Base-by-base conservation (phyloP, 2,888 invertebrate species). In the Autographa pulchrina region DNA sequence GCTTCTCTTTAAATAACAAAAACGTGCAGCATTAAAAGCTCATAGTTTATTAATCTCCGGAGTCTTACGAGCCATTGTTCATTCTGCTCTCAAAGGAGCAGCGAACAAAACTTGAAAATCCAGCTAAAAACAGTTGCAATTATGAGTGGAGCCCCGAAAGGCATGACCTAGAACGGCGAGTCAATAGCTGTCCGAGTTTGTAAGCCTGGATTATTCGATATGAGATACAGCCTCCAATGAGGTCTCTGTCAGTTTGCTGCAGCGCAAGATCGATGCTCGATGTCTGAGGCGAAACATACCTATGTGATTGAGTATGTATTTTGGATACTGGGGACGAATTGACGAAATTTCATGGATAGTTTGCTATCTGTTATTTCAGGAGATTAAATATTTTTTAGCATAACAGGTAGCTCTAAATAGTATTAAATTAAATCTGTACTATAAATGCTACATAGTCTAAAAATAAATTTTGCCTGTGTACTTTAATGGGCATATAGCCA, bases 231-330 rank as follows among this genome's bases (percentile, higher is more conserved):
- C 41, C 16, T 14, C n/a, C 43, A 65, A 31, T 41, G 52, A 58
- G 9, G 68, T 74, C 20, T 78, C 52, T 75, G 80, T 62, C 75
- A 75, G 38, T 65, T 43, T 48, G 35, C 20, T 65, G 58, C 68
- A 68, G 11, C 48, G 56, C 65, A 8, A 64, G 60, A 78, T 77
- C 79, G 74, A 78, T 81, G 79, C 3, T 43, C 63, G 74, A 68
- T 81, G 72, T 77, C 56, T 60, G 32, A 43, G 31, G 48, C 20
- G 16, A 35, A 62, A 60, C 35, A 71, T 52, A 38, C 38, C 38
- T 35, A 72, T 41, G n/a, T 32, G 35, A 48, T 48, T n/a, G 7
- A 7, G 6, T 38, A 38, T 38, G 38, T 38, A 38, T 38, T 11
- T 38, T 38, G 38, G 38, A 38, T 11, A 2, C 38, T 38, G 11